phyloP scores from a whole-genome alignment of 2,797 vertebrate genomes.

The Telmatherina bonti region DNA sequence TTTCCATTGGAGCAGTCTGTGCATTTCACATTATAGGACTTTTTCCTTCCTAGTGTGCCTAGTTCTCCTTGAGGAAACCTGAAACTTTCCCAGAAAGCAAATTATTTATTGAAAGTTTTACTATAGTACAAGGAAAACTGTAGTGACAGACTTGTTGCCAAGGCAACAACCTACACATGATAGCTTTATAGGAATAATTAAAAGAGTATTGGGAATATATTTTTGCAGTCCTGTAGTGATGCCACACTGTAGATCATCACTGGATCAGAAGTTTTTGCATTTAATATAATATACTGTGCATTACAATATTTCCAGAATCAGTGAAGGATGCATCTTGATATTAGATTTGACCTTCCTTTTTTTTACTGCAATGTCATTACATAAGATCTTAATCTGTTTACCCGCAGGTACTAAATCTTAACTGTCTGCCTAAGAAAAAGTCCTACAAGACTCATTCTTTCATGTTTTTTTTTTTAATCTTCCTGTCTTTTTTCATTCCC shows the following conservation, averaged over 20 bases:
- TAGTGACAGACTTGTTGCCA: slow-evolving; percentile 16
- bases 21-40: slow-evolving; percentile 55
- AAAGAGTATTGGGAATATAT: slow-evolving; percentile 24
- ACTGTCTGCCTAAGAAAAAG: slow-evolving; percentile 26
- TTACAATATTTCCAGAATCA: slow-evolving; percentile 15
- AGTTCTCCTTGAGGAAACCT: slow-evolving; percentile 35
- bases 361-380: background rate
- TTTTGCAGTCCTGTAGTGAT: slow-evolving; percentile 1
- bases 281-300: background rate
- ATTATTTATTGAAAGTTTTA: slow-evolving; percentile 25
- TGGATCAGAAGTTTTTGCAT: slow-evolving; percentile 1
- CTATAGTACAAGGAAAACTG: slow-evolving; percentile 23
- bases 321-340: slow-evolving; percentile 7
- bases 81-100: slow-evolving; percentile 37
- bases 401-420: slow-evolving; percentile 26
- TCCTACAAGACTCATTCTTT: slow-evolving; percentile 16
- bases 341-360: background rate
- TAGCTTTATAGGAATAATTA: slow-evolving; percentile 31
- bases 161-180: slow-evolving; percentile 19
- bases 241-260: too few relatives aligned
- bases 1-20: slow-evolving; percentile 67
- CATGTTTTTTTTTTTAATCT: slow-evolving; percentile 8
- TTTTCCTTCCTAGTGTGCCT: slow-evolving; percentile 36
- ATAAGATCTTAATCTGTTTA: slow-evolving; percentile 17
- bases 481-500: slow-evolving; percentile 45